A percentile compares a stretch with the other conserved stretches of the same genome.
Evolutionary conservation across 2,113 vertebrate species (phyloP).

Genomic region (Neomonachus schauinslandi): DNA sequence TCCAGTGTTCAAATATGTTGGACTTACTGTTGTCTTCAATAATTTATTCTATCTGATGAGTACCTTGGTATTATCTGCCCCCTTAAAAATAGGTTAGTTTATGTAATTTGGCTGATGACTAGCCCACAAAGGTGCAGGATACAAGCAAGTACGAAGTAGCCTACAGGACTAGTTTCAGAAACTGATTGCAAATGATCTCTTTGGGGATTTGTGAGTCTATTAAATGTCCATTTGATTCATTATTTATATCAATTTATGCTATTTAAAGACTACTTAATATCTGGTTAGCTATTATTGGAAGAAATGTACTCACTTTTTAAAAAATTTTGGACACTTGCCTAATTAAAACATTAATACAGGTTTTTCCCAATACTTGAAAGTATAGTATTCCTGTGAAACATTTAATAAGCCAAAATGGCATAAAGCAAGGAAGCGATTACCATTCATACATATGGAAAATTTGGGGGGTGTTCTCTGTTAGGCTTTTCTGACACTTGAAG

Average conservation of each 20-base stretch:
- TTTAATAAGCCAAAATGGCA: neutral
- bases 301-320: neutral
- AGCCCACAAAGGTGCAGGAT: neutral
- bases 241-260: neutral
- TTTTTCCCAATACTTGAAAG: neutral
- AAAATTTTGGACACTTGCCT: neutral
- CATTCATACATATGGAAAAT: neutral
- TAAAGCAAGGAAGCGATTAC: neutral
- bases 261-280: neutral
- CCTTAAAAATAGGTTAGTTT: neutral
- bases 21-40: neutral
- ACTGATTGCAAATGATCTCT: neutral
- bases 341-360: neutral
- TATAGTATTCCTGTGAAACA: neutral
- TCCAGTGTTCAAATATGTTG: neutral
- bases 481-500: neutral
- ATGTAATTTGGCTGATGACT: neutral
- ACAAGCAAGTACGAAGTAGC: neutral
- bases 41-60: neutral
- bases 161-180: neutral
- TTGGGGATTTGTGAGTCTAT: neutral
- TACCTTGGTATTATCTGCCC: neutral
- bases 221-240: constrained; percentile 6
- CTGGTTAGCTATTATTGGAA: neutral
- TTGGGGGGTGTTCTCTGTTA: neutral